A percentile compares a stretch with the other conserved stretches of the same genome.
Evolutionary conservation across 1,140 invertebrate species (phyloP).

Genomic region (Drosophila obscura): DNA sequence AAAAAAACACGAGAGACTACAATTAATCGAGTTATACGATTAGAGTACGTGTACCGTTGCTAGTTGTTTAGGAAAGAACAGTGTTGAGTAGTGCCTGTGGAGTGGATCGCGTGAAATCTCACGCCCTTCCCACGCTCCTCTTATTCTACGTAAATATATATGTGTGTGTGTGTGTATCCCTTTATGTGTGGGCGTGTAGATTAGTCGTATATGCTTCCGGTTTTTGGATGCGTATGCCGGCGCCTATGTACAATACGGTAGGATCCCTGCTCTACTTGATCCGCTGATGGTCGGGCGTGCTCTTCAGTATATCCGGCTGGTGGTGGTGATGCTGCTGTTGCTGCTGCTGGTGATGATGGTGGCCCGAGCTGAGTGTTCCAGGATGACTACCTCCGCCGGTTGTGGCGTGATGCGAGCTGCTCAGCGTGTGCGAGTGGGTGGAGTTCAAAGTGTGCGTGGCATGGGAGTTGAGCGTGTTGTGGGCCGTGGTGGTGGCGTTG

Average conservation of each 20-base stretch:
- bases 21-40: slow-evolving; percentile 34
- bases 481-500: slow-evolving; percentile 83
- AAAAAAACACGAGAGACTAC: slow-evolving; percentile 49
- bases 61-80: slow-evolving; percentile 66
- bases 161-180: background rate
- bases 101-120: slow-evolving; percentile 10
- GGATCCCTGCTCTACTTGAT: slow-evolving; percentile 56
- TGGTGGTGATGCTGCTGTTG: slow-evolving; percentile 65
- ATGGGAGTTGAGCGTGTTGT: slow-evolving; percentile 86
- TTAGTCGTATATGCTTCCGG: no score
- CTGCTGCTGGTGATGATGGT: slow-evolving; percentile 78
- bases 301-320: slow-evolving; percentile 92
- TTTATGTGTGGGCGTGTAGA: no score
- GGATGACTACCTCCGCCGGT: slow-evolving; percentile 67
- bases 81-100: slow-evolving; percentile 47
- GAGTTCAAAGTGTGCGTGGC: slow-evolving; percentile 84
- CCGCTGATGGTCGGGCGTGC: slow-evolving; percentile 91
- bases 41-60: slow-evolving; percentile 54
- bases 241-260: no score
- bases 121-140: background rate
- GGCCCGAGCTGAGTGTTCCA: slow-evolving; percentile 83
- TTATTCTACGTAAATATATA: slow-evolving; percentile 14
- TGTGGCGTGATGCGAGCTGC: slow-evolving; percentile 83
- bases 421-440: slow-evolving; percentile 83
- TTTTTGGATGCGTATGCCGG: no score